Base-by-base conservation (phyloP, 2,888 invertebrate species). In the Oligia strigilis region DNA sequence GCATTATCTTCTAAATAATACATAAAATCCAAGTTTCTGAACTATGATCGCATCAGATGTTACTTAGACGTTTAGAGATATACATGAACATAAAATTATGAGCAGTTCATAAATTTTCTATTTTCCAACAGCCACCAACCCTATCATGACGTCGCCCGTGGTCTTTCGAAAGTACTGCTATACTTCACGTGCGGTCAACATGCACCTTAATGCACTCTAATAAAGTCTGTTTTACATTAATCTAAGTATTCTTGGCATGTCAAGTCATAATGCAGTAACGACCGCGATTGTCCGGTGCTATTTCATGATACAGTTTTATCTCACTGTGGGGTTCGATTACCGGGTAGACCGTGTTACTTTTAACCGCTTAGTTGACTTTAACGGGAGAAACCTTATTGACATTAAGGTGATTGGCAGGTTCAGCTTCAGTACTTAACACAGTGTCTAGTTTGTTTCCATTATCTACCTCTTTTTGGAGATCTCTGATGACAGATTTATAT, bases 131-230 rank as follows among this genome's bases (percentile, higher is more conserved):
- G 65, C 84, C 72, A 79, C 46, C 89, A 90, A 83, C 89, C 90
- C 88, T 88, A 84, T 73, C 83, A 78, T 77, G 81, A 85, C 87
- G 87, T 88, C 86, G 92, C 89, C 89, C 85, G 90, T 88, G 87
- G 91, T 90, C 91, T 90, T 91, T 92, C 91, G 92, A 94, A 93
- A 94, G 94, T 93, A 95, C 93, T 89, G 94, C 92, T 93, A 93
- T 88, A 69, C 80, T 83, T 86, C 85, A 86, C 65, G 77, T 86
- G 66, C 83, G 69, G 62, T 80, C 72, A 83, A 83, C 76, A 29
- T 83, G 65, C 64, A 87, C 85, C 84, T 81, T 90, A 87, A 87
- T 79, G 76, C 79, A 65, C 74, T 58, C 77, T 64, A 49, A 80
- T 90, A 91, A 84, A 88, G 90, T 87, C 80, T 72, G 83, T 82